Base-by-base conservation (phyloP, 2,888 invertebrate genomes). In the Netelia fuscicornis region DNA sequence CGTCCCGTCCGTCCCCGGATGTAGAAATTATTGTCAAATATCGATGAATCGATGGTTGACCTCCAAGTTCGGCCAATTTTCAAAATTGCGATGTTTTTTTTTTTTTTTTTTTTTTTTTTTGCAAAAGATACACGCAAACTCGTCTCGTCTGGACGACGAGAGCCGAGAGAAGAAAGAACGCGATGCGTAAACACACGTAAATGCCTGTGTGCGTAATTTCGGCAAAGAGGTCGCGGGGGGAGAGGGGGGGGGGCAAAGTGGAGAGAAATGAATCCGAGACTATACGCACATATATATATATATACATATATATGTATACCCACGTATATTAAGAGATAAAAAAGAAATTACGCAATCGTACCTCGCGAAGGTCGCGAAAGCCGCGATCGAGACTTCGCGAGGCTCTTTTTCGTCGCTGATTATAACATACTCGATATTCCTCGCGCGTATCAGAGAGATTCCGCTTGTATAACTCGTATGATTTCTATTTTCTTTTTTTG, bases 261-360 rank as follows among this genome's bases (percentile, higher is more conserved):
- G 70, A 67, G 30, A 54, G 75, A 64, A 54, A 17, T 54, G 25
- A 54, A 30, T 37, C 17, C 67, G 56, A 75, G 13, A 64, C 64
- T 52, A 52, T 17, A 54, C n/a, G 17, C 42, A 17, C 25, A 48
- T 62, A 52, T 68, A 68, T 17, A 48, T 62, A 52, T 68, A 68
- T 17, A 17, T 17, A 17, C 17, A 17, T 17, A 17, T 17, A 17
- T 17, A 17, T 17, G 17, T 17, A 17, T 17, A 17, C 17, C 17
- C 17, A 77, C 11, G 25, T 44, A 20, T 42, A 20, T 67, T 56
- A 17, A 52, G 52, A 78, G 25, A 93, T 92, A 93, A 93, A 92
- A 91, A 83, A 87, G 71, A 90, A 91, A 92, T 93, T 93, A 92
- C 93, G 93, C 92, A 93, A 93, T 90, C 85, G 78, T 86, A 88